Percentiles rank a stretch among this genome's conserved stretches.
phyloP scores from a whole-genome alignment of 2,888 invertebrate genomes.

The Germaria angustata region DNA sequence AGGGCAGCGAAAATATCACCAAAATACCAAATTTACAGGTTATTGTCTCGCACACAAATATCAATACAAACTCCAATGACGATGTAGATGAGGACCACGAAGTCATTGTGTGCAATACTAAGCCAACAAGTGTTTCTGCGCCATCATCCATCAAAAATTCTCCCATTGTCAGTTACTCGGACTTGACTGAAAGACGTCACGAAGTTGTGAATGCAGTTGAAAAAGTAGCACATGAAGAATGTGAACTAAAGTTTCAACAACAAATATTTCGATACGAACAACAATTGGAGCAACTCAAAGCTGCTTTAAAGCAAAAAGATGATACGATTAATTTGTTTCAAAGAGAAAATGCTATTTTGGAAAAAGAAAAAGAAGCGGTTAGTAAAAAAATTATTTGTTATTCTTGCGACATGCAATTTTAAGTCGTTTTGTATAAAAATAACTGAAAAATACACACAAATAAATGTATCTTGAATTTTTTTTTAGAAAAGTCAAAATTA shows the following conservation, averaged over 20 bases:
- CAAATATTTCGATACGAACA: slow-evolving; percentile 72
- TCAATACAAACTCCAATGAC: slow-evolving; percentile 42
- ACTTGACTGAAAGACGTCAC: slow-evolving; percentile 56
- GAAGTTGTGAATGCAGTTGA: neutral
- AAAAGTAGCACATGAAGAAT: slow-evolving; percentile 31
- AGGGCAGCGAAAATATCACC: slow-evolving; percentile 9
- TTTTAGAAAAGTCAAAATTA: too few species aligned
- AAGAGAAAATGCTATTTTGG: slow-evolving; percentile 77
- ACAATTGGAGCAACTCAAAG: slow-evolving; percentile 75
- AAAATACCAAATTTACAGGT: slow-evolving; percentile 38
- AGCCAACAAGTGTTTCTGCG: slow-evolving; percentile 39
- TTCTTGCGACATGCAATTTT: too few species aligned
- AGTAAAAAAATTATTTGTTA: slow-evolving; percentile 18
- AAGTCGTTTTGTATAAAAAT: too few species aligned
- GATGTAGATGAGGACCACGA: slow-evolving; percentile 27
- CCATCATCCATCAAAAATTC: slow-evolving; percentile 34
- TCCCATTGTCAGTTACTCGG: slow-evolving; percentile 63
- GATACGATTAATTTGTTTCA: slow-evolving; percentile 76
- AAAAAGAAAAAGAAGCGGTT: slow-evolving; percentile 78
- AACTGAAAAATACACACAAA: too few species aligned
- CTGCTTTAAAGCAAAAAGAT: slow-evolving; percentile 76
- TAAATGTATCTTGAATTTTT: too few species aligned
- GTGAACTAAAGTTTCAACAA: slow-evolving; percentile 67
- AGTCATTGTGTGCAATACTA: slow-evolving; percentile 54
- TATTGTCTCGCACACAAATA: slow-evolving; percentile 10